Evolutionary conservation across 2,797 vertebrate genomes (phyloP).

Genomic region (Amblyraja radiata): DNA sequence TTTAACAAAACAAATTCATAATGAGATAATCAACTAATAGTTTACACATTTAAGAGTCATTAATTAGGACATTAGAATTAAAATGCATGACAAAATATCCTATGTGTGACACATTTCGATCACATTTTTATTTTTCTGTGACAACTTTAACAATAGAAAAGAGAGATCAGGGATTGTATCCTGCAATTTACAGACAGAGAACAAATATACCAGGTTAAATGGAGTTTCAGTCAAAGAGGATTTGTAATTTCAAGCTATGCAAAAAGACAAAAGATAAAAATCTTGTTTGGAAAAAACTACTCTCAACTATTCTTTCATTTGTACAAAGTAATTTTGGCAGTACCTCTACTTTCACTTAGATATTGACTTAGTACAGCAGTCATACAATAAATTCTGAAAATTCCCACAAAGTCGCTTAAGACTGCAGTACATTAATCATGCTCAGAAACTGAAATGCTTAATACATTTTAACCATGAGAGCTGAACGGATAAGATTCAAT

Average conservation of each 20-base stretch:
- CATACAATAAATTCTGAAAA: conserved; percentile 26
- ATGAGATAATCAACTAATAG: conserved; percentile 7
- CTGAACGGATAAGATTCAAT: conserved; percentile 15
- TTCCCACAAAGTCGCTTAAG: not conserved
- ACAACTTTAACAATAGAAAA: conserved; percentile 14
- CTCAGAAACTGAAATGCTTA: not conserved
- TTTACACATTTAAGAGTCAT: not conserved
- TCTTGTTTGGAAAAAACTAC: not conserved
- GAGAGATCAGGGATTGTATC: not conserved
- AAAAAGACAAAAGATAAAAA: not conserved
- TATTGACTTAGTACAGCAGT: not conserved
- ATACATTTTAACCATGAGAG: not conserved
- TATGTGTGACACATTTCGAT: not conserved
- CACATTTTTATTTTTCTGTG: not conserved
- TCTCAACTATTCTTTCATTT: conserved; percentile 23
- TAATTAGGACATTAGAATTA: not conserved
- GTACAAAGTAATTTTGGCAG: not conserved
- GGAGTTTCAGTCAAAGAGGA: conserved; percentile 9
- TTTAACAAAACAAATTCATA: not conserved
- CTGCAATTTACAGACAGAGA: not conserved
- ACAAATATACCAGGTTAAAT: not conserved
- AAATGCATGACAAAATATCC: not conserved
- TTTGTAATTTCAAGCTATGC: not conserved
- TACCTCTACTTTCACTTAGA: not conserved
- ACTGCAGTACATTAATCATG: not conserved